Evolutionary conservation across 1,140 invertebrate genomes (phyloP).

Genomic region (Papilio polytes): DNA sequence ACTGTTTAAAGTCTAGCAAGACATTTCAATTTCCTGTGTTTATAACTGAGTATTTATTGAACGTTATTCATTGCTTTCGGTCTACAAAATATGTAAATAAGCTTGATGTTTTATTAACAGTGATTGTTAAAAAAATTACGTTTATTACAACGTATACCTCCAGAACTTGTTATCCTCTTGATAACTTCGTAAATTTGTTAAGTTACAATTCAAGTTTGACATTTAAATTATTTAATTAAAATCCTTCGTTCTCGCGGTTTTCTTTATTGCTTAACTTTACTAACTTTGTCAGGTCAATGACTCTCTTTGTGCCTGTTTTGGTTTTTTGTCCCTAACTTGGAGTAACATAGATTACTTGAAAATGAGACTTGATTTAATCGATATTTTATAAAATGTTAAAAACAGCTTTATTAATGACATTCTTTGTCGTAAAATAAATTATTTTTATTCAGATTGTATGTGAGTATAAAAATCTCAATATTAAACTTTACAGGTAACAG

Average conservation of each 20-base stretch:
- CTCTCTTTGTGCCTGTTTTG: slow-evolving; percentile 8
- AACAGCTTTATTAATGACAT: no score
- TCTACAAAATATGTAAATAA: no score
- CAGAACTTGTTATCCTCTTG: not conserved
- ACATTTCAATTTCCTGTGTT: not conserved
- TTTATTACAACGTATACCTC: not conserved
- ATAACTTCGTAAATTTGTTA: slow-evolving; percentile 8
- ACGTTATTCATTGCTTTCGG: no score
- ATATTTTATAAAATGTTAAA: not conserved
- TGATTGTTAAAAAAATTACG: no score
- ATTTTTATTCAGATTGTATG: no score
- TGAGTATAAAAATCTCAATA: not conserved
- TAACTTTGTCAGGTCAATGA: slow-evolving; percentile 9
- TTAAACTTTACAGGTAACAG: not conserved
- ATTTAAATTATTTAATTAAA: slow-evolving; percentile 38
- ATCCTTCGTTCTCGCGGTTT: slow-evolving; percentile 22
- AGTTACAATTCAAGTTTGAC: slow-evolving; percentile 11
- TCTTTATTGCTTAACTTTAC: slow-evolving; percentile 34
- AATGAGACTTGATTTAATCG: not conserved
- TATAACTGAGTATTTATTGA: not conserved
- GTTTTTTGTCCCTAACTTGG: not conserved
- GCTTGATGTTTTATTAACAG: no score
- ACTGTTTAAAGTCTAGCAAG: not conserved
- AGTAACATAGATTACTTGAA: not conserved
- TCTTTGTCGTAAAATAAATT: no score